Evolutionary conservation across 2,113 vertebrate species (phyloP), one percentile per base, ranked within the genome.

Genomic region (Nothocercus julius): DNA sequence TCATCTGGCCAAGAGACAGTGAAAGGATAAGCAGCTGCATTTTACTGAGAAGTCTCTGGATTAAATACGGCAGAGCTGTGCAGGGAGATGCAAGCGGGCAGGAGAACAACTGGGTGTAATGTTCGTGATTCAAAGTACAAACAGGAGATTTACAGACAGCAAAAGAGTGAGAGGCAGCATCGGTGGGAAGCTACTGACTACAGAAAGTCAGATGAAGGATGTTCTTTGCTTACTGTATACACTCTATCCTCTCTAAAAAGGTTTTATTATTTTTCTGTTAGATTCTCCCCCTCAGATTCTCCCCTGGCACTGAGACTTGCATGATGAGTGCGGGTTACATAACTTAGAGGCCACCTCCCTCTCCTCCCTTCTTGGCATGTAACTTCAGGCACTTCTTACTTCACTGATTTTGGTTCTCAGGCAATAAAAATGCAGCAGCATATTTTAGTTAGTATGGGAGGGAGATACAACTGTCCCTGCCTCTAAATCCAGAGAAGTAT

Each of bases 231-330:
- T 40, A 69, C 1, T 0, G 68, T 54, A 64, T 11, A 28, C 0
- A 2, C 18, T 25, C 38, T 49, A n/a, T 45, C 36, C 44, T 56
- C 54, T 77, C 62, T 24, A 42, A 42, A 51, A 49, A 34, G 61
- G 58, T 17, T 42, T 56, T 44, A n/a, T n/a, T n/a, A n/a, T 61
- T 20, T 62, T 81, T 56, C 53, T 89, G 11, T 15, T 22, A 68
- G 22, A 62, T 68, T n/a, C 14, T 59, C 6, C 45, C 44, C 19
- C 38, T 72, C 66, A 63, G 68, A 40, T n/a, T n/a, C n/a, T n/a
- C 13, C 47, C 79, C 66, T 61, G 80, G 84, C 72, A 78, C 32
- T 0, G 1, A 73, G 42, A 51, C 0, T 3, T 42, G 15, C 1
- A 0, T 44, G 51, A 63, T 25, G 42, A 92, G n/a, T 18, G n/a